These are phyloP conservation scores for Diphyllodes magnificus DNA, from an alignment of 2,113 vertebrate species.

Conservation along the genomic window DNA sequence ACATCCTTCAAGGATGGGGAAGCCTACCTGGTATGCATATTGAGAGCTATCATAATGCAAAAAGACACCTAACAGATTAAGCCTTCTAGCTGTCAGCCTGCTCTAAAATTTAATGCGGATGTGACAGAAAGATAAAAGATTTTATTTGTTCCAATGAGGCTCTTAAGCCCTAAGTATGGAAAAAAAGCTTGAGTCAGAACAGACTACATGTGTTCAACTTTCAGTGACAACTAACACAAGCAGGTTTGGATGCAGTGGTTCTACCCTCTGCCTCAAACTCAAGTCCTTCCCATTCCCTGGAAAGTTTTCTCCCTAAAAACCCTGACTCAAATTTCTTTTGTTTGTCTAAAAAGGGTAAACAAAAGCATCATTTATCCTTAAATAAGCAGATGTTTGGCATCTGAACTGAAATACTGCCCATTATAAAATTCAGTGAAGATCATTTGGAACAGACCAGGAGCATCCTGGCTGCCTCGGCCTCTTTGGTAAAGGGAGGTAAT, in stretches of 20 bases:
- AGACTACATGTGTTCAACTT: background rate
- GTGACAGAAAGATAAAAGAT: background rate
- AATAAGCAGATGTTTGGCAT: background rate
- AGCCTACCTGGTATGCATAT: background rate
- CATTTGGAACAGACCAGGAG: background rate
- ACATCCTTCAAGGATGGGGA: background rate
- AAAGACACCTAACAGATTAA: background rate
- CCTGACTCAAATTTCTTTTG: background rate
- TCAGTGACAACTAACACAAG: background rate
- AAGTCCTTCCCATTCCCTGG: background rate
- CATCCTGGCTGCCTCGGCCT: rapidly evolving
- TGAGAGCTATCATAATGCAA: background rate
- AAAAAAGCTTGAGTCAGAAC: rapidly evolving
- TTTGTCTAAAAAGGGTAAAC: background rate
- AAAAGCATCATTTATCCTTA: background rate
- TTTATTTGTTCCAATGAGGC: background rate
- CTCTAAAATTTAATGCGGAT: background rate
- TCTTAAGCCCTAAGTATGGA: background rate
- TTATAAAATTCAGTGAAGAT: background rate
- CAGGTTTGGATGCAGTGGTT: background rate
- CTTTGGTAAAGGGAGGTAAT: background rate
- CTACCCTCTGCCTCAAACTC: background rate
- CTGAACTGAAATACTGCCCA: background rate
- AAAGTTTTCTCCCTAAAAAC: background rate
- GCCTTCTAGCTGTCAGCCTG: background rate